Evolutionary conservation across 2,797 vertebrate genomes (phyloP), one percentile per base, ranked within the genome.

Genomic region (Gymnopithys bicolor): DNA sequence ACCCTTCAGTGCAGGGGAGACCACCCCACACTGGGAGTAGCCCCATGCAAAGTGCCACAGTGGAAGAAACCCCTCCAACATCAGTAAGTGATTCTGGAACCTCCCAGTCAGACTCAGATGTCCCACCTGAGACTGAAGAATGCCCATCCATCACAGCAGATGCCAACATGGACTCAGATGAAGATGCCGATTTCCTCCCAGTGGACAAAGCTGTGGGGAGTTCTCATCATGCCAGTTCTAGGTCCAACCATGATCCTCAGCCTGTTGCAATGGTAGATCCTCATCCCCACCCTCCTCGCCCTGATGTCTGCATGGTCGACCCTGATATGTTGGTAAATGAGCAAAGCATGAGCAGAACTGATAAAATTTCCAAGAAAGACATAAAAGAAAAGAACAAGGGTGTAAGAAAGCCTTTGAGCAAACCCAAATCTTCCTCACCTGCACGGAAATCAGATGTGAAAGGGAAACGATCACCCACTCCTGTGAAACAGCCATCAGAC

Each of bases 221-320:
- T 77, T 97, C 98, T 74, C 98, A 98, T 45, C 98, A 98, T 30
- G 63, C 98, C 79, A 98, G 97, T 58, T 97, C 98, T 11, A 98
- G 98, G 53, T 97, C 98, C 62, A 98, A 97, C 89, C 98, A 98
- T 2, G 99, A 99, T 95, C 99, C 99, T 60, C 98, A 98, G 56
- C 99, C 99, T 8, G 82, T 97, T 56, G 98, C 99, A 35, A 97
- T 98, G 94, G 97, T 98, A 96, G 99, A 99, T 95, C 99, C 99
- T 13, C 97, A 84, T 52, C 99, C 99, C 25, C 96, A 98, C 22
- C 98, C 98, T 33, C 99, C 99, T 60, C 98, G 97, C 71, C 99
- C 99, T 28, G 99, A 99, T 17, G 99, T 99, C 87, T 99, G 99
- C 97, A 99, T 99, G 99, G 99, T 99, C 66, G 99, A 99, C 94